These are phyloP conservation scores for Tetragonisca angustula DNA, from an alignment of 2,888 invertebrate genomes.

Conservation along the genomic window DNA sequence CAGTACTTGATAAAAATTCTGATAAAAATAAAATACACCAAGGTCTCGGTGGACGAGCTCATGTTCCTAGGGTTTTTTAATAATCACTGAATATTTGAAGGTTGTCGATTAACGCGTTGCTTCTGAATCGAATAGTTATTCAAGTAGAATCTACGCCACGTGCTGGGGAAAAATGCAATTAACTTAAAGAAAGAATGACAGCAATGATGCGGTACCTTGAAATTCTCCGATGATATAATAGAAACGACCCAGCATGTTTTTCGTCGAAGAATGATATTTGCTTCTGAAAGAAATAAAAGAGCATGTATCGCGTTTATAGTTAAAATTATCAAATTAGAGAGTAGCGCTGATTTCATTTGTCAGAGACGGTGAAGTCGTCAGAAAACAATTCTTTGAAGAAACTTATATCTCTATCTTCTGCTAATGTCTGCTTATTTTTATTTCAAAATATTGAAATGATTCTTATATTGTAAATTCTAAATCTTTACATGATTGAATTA, in stretches of 20 bases:
- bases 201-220: not conserved
- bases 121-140: constrained; percentile 2
- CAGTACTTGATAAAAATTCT: not conserved
- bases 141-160: constrained; percentile 8
- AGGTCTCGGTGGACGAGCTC: not conserved
- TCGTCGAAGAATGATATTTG: not conserved
- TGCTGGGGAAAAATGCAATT: constrained; percentile 10
- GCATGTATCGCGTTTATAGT: not conserved
- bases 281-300: not conserved
- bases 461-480: not conserved
- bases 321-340: not conserved
- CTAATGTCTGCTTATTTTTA: not conserved
- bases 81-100: constrained; percentile 9
- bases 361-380: rapidly evolving
- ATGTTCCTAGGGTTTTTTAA: not conserved
- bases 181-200: constrained; percentile 2
- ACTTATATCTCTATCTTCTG: not conserved
- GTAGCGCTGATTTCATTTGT: not conserved
- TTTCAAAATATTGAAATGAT: not conserved
- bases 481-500: not conserved
- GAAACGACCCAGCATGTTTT: not conserved
- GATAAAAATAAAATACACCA: not conserved
- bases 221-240: too few relatives aligned
- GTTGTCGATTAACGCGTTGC: not conserved
- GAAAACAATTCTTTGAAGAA: too few relatives aligned